Evolutionary conservation across 2,113 vertebrate species (phyloP).

Genomic region (Anoura caudifer): DNA sequence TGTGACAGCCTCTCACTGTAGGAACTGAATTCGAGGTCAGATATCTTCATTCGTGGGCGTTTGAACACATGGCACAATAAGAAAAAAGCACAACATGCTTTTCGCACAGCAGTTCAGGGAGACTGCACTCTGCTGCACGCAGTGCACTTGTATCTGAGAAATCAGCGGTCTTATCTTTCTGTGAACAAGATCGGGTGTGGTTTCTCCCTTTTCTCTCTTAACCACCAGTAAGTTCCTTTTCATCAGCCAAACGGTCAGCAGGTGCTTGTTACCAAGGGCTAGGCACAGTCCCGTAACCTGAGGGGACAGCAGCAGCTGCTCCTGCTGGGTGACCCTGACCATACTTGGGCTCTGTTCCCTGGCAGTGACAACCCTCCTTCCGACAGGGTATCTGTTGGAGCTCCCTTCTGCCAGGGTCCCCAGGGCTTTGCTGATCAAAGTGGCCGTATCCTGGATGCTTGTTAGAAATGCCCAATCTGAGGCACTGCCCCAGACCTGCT

Average conservation of each 20-base stretch:
- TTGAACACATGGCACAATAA: background rate
- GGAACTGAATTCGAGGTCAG: background rate
- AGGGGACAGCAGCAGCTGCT: fast-evolving
- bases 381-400: too few species aligned
- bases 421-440: background rate
- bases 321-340: background rate
- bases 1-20: background rate
- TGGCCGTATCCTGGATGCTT: background rate
- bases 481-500: background rate
- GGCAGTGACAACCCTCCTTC: background rate
- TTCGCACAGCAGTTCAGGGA: background rate
- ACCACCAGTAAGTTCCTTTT: background rate
- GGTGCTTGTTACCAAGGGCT: background rate
- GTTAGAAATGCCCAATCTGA: background rate
- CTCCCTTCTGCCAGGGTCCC: background rate
- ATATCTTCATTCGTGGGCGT: background rate
- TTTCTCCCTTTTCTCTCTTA: background rate
- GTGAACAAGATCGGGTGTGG: background rate
- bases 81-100: background rate
- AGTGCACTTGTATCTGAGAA: background rate
- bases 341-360: background rate
- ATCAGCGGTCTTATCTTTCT: background rate
- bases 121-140: background rate
- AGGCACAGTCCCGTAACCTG: background rate
- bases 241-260: background rate